Evolutionary conservation across 1,140 invertebrate species (phyloP), one percentile per base, ranked within the genome.

Genomic region (Ceratosolen solmsi): DNA sequence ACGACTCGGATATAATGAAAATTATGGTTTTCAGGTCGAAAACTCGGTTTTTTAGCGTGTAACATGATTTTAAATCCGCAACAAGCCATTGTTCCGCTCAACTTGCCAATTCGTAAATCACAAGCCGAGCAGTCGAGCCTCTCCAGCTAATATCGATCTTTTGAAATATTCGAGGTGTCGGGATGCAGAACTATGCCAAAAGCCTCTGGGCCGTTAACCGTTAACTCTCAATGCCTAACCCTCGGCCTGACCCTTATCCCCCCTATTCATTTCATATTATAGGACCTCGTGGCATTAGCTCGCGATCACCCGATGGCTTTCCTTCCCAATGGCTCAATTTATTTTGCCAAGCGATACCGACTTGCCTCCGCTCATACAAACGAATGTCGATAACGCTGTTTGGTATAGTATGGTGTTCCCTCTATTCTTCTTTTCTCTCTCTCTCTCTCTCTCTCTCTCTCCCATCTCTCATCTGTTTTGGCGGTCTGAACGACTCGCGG

Each of bases 91-190:
- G 68, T 79, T 79, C 33, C 36, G 30, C 1, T n/a, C 41, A 38
- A 56, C 17, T 25, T 11, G 20, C 49, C 5, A 41, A 27, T 46
- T 56, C 71, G 27, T 80, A 74, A 63, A 73, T 74, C 70, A 80
- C 51, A 56, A 22, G 1, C 41, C 41, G 38, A 56, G 9, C 49
- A 70, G n/a, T 20, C 41, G 70, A 58, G 49, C 58, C 1, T n/a
- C 22, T 9, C 70, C 80, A 65, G 83, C 82, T 84, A 83, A 84
- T 76, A 88, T 88, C 86, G 86, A 88, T 87, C 86, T 86, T 85
- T n/a, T 83, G 51, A 11, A 17, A 54, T 22, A 22, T 54, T 17
- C 9, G 20, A 54, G 51, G 9, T 8, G 84, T 65, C 82, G 46
- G 71, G 8, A 22, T n/a, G 1, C 30, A 49, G 36, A 79, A 71